Percentiles rank a stretch among this genome's conserved stretches.
phyloP scores from a whole-genome alignment of 2,113 vertebrate genomes.

The Paedocypris sp. region DNA sequence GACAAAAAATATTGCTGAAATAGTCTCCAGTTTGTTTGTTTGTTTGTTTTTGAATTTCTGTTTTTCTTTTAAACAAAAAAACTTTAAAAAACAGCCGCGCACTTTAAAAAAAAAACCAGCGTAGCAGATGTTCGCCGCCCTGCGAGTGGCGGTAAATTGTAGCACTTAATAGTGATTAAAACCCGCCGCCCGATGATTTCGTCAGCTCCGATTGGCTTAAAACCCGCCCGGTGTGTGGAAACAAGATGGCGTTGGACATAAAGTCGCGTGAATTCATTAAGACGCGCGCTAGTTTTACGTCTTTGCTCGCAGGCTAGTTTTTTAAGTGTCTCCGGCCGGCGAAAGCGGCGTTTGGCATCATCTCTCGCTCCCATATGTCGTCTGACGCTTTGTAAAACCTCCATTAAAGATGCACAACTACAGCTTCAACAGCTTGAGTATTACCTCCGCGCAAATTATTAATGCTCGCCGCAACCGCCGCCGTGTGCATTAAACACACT shows the following conservation, averaged over 20 bases:
- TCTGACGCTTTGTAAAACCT: constrained; percentile 66
- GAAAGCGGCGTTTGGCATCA: constrained; percentile 55
- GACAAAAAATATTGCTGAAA: too few species aligned
- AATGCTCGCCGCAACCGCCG: constrained; percentile 63
- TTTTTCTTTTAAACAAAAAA: too few species aligned
- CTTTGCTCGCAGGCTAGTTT: constrained; percentile 61
- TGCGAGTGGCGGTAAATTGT: constrained; percentile 46
- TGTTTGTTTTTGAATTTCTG: too few species aligned
- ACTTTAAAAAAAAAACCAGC: constrained; percentile 40
- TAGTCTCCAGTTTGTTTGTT: too few species aligned
- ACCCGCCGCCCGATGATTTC: constrained; percentile 49
- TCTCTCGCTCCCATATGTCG: constrained; percentile 61
- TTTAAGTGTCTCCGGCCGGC: constrained; percentile 65
- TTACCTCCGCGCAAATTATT: constrained; percentile 74
- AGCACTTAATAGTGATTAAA: constrained; percentile 57
- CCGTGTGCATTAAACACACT: constrained; percentile 55
- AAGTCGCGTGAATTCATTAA: constrained; percentile 65
- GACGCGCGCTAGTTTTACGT: constrained; percentile 62
- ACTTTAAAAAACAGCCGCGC: too few species aligned
- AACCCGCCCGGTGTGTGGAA: constrained; percentile 63
- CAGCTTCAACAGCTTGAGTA: constrained; percentile 72
- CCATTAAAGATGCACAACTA: constrained; percentile 76
- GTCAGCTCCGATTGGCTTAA: constrained; percentile 54
- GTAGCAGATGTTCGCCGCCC: constrained; percentile 58
- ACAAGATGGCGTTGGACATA: constrained; percentile 69